These are phyloP conservation scores for Sardinella longiceps DNA, from an alignment of 2,797 vertebrate genomes.

Conservation along the genomic window DNA sequence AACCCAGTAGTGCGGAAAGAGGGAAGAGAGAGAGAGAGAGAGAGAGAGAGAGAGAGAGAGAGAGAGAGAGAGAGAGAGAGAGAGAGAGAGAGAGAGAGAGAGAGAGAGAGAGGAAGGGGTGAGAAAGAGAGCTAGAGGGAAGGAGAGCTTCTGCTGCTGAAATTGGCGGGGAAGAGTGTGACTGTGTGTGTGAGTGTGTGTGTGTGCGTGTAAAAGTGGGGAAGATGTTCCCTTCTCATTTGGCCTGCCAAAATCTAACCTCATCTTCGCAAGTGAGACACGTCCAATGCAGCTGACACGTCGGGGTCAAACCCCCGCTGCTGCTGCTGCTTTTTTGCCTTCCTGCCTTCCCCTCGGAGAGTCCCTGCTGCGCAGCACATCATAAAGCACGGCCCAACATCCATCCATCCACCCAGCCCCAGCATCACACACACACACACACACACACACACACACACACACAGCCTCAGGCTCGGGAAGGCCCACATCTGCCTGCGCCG, in stretches of 20 bases:
- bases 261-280: conserved; percentile 68
- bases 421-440: too few relatives aligned
- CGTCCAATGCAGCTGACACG: conserved; percentile 62
- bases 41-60: neutral
- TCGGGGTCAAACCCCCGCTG: conserved; percentile 45
- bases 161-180: neutral
- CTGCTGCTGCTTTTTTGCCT: neutral
- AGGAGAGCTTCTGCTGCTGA: conserved; percentile 7
- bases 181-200: neutral
- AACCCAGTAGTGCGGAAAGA: conserved; percentile 63
- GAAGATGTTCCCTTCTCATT: conserved; percentile 8
- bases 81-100: neutral
- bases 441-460: too few relatives aligned
- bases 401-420: neutral
- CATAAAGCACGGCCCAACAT: neutral
- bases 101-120: conserved; percentile 50
- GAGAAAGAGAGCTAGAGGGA: conserved; percentile 36
- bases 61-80: neutral
- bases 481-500: neutral
- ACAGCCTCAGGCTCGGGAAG: too few relatives aligned
- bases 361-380: neutral
- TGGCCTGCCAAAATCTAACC: conserved; percentile 71
- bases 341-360: neutral
- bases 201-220: neutral
- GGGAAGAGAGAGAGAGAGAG: conserved; percentile 58